These are phyloP conservation scores for Leptopilina myrica DNA, from an alignment of 2,888 invertebrate species.

Conservation along the genomic window DNA sequence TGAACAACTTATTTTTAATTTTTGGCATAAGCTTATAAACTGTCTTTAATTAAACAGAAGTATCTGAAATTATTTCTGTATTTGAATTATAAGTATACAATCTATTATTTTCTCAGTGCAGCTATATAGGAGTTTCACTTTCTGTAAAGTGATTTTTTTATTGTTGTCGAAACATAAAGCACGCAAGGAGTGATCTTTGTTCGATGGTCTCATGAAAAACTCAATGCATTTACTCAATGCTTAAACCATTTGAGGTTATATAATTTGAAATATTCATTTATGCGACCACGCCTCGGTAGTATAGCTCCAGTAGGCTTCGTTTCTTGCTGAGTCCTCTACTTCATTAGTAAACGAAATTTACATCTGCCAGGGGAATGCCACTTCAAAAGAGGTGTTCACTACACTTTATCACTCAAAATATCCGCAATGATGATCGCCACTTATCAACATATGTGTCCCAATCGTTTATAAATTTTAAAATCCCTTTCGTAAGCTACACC, in stretches of 20 bases:
- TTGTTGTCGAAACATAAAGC: too few relatives aligned
- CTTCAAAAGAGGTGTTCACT: constrained; percentile 18
- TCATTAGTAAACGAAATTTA: constrained; percentile 62
- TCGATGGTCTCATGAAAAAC: too few relatives aligned
- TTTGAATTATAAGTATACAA: too few relatives aligned
- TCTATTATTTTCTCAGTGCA: too few relatives aligned
- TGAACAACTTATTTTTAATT: too few relatives aligned
- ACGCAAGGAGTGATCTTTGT: too few relatives aligned
- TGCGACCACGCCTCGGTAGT: constrained; percentile 71
- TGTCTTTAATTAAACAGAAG: too few relatives aligned
- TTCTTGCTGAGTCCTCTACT: constrained; percentile 66
- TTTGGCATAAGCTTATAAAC: too few relatives aligned
- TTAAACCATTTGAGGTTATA: constrained; percentile 3
- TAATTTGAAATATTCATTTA: constrained; percentile 66
- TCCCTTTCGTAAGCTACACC: background rate
- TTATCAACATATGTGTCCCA: background rate
- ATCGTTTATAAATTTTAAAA: background rate
- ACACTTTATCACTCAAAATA: background rate
- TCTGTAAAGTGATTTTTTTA: too few relatives aligned
- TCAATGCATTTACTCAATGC: too few relatives aligned
- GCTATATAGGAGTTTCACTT: too few relatives aligned
- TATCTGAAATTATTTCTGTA: too few relatives aligned
- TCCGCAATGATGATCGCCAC: background rate
- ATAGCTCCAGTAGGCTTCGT: constrained; percentile 53
- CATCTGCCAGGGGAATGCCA: constrained; percentile 33